Conservation (phyloP, 1,140 invertebrate genomes). For the Mamestra configurata region DNA sequence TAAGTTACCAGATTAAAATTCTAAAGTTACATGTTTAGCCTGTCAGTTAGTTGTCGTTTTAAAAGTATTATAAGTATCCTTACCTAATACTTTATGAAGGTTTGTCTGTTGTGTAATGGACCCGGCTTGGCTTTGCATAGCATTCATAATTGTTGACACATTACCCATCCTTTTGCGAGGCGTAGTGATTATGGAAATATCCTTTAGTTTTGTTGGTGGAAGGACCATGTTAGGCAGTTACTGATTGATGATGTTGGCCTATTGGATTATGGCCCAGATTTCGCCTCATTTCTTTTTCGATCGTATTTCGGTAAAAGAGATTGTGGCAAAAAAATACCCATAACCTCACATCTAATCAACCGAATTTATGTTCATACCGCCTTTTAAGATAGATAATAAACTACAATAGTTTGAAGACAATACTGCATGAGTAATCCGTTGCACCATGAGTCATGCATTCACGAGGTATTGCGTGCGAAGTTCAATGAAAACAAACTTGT, state of each 20-base stretch:
- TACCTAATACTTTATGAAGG: conserved; percentile 1
- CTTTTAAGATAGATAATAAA: neutral
- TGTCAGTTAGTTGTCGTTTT: conserved; percentile 44
- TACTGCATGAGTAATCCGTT: conserved; percentile 8
- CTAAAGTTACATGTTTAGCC: conserved; percentile 29
- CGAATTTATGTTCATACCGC: neutral
- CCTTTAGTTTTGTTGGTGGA: too few relatives aligned
- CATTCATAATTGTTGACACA: neutral
- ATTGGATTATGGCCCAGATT: too few relatives aligned
- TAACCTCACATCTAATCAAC: neutral
- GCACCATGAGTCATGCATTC: neutral
- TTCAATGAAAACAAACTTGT: neutral
- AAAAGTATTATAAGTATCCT: conserved; percentile 44
- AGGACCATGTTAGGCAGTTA: neutral
- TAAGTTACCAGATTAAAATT: conserved; percentile 32
- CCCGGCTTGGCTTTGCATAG: neutral
- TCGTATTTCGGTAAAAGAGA: too few relatives aligned
- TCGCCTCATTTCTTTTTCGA: too few relatives aligned
- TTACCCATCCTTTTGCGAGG: too few relatives aligned
- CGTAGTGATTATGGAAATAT: too few relatives aligned
- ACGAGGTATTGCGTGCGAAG: neutral
- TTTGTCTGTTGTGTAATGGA: neutral
- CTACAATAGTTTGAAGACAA: conserved; percentile 9
- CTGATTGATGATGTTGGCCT: too few relatives aligned
- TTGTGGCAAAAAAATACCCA: neutral